A percentile compares a stretch with the other conserved stretches of the same genome.
phyloP scores from a whole-genome alignment of 2,888 invertebrate species.

The Trachelus iudaicus region DNA sequence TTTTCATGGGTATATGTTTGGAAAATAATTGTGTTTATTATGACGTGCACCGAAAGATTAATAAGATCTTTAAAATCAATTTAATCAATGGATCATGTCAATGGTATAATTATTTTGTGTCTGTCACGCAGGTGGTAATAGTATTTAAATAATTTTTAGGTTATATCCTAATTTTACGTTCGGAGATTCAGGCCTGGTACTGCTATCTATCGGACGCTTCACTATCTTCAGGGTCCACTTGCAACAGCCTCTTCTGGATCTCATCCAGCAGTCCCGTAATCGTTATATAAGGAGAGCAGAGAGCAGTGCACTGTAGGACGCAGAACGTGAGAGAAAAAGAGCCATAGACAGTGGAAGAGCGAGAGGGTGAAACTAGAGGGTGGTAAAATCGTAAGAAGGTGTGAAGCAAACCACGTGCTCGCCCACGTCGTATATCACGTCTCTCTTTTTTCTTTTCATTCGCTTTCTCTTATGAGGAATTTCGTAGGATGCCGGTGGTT shows the following conservation, averaged over 20 bases:
- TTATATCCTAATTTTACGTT: neutral
- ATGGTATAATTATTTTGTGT: too few relatives aligned
- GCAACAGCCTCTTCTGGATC: neutral
- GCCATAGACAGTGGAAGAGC: too few relatives aligned
- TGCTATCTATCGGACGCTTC: neutral
- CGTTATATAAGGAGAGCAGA: neutral
- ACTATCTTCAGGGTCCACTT: neutral
- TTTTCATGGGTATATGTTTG: neutral
- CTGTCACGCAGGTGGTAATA: neutral
- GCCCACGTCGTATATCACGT: slow-evolving; percentile 50
- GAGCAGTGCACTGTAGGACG: neutral
- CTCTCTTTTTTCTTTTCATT: slow-evolving; percentile 30
- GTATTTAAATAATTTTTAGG: neutral
- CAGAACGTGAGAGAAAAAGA: neutral
- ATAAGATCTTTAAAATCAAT: neutral
- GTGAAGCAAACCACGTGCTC: slow-evolving; percentile 60
- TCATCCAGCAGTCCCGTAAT: neutral
- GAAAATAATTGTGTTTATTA: neutral
- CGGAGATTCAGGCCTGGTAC: neutral
- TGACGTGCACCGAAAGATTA: neutral
- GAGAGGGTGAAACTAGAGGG: neutral
- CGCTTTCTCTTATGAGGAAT: slow-evolving; percentile 10
- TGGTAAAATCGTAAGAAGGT: slow-evolving; percentile 46
- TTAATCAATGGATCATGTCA: too few relatives aligned
- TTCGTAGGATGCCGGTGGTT: slow-evolving; percentile 22